A percentile compares a stretch with the other conserved stretches of the same genome.
Conservation (phyloP, 1,140 invertebrate genomes). For the Nymphalis io region DNA sequence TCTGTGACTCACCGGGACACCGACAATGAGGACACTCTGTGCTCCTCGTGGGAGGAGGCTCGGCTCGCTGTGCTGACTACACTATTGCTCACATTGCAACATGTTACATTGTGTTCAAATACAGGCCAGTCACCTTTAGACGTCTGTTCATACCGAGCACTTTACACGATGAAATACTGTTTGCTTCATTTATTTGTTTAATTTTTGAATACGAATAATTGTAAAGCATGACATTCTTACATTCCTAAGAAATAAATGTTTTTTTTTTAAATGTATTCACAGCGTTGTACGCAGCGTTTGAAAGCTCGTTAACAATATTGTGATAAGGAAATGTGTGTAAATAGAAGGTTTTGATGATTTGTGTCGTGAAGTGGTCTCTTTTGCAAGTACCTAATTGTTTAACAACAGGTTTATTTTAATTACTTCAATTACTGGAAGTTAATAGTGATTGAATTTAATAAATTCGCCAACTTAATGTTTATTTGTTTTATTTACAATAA, state of each 20-base stretch:
- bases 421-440: constrained; percentile 77
- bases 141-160: constrained; percentile 4
- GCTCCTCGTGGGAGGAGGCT: no score
- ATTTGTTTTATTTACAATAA: constrained; percentile 52
- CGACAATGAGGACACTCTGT: no score
- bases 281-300: constrained; percentile 7
- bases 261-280: constrained; percentile 23
- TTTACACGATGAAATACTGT: not conserved
- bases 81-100: no score
- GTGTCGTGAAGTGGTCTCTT: constrained; percentile 62
- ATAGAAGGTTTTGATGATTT: constrained; percentile 57
- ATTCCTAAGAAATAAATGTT: constrained; percentile 26
- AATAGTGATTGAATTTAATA: constrained; percentile 79
- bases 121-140: not conserved
- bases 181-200: not conserved
- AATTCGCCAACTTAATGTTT: constrained; percentile 72
- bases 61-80: no score
- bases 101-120: no score
- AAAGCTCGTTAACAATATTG: constrained; percentile 48
- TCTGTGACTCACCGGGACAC: no score
- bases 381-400: constrained; percentile 62
- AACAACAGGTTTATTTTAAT: constrained; percentile 69
- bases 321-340: constrained; percentile 62
- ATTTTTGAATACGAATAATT: not conserved
- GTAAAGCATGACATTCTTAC: constrained; percentile 24